These are phyloP conservation scores for Uria lomvia DNA, from an alignment of 2,113 vertebrate genomes.

Conservation along the genomic window DNA sequence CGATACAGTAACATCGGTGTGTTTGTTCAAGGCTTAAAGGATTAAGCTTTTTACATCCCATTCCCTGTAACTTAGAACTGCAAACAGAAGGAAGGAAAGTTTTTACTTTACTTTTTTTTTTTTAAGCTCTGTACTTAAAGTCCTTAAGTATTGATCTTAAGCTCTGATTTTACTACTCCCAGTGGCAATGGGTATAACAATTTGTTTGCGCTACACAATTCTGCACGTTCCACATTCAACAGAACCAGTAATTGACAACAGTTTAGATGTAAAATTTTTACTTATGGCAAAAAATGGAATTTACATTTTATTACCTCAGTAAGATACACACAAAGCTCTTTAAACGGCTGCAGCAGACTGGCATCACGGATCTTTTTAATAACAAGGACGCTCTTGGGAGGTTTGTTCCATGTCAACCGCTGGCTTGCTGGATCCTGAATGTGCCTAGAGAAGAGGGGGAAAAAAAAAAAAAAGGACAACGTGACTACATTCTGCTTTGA, in stretches of 20 bases:
- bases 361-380: slow-evolving; percentile 94
- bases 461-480: not conserved
- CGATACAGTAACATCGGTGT: not conserved
- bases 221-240: not conserved
- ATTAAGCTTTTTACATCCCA: not conserved
- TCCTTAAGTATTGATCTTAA: not conserved
- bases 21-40: not conserved
- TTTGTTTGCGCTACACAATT: not conserved
- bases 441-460: slow-evolving; percentile 77
- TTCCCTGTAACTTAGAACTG: not conserved
- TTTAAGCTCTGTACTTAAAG: not conserved
- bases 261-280: not conserved
- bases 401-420: slow-evolving; percentile 95
- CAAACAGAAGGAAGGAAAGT: not conserved
- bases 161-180: not conserved
- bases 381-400: slow-evolving; percentile 96
- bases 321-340: slow-evolving; percentile 90
- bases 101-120: not conserved
- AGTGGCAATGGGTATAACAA: accelerated
- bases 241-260: not conserved
- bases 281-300: not conserved
- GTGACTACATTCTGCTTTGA: not conserved
- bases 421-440: slow-evolving; percentile 98
- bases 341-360: slow-evolving; percentile 91
- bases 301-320: slow-evolving; percentile 77